Base-by-base conservation (phyloP, 2,113 vertebrate species). In the Anolis sagrei region DNA sequence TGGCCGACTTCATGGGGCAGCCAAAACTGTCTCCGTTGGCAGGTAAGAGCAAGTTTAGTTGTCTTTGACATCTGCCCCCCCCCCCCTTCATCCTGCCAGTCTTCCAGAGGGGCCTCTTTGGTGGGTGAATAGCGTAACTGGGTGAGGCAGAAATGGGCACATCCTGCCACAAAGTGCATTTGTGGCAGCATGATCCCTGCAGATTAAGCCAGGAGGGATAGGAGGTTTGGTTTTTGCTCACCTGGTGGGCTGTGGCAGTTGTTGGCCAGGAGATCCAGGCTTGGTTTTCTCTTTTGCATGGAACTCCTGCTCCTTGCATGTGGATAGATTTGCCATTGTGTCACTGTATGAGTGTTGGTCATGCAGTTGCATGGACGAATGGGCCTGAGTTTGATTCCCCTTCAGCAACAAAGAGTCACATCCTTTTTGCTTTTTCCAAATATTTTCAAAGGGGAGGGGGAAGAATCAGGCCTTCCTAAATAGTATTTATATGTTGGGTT, bases 11-110 rank as follows among this genome's bases (percentile, higher is more conserved):
- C 16, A 81, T 82, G 2, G 90, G 16, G 69, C 80, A 84, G 78
- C 32, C 88, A 7, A 79, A 13, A 36, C 54, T 80, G 29, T 70
- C 0, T 21, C 0, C 0, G 0, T 0, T 14, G 0, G 0, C 89
- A 89, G 93, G 93, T 92, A 87, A 73, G 1, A 1, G 64, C 64
- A 68, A 11, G 29, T n/a, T 27, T 10, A 29, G 64, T 29, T 29
- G 64, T 27, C 5, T 68, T 68, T 68, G 54, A 58, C 14, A 58
- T 58, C 13, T 58, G 54, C 13, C 8, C 1, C 7, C 13, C 8
- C 1, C 7, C 4, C 36, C 34, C 39, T 34, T 39, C 72, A 11
- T 25, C 51, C 76, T 3, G 9, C 51, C 29, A 10, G 10, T 2
- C 32, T 44, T 8, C 23, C 8, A 58, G 3, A 18, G 54, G 54